These are phyloP conservation scores for Tridacna gigas DNA, from an alignment of 2,888 invertebrate species.

Conservation along the genomic window DNA sequence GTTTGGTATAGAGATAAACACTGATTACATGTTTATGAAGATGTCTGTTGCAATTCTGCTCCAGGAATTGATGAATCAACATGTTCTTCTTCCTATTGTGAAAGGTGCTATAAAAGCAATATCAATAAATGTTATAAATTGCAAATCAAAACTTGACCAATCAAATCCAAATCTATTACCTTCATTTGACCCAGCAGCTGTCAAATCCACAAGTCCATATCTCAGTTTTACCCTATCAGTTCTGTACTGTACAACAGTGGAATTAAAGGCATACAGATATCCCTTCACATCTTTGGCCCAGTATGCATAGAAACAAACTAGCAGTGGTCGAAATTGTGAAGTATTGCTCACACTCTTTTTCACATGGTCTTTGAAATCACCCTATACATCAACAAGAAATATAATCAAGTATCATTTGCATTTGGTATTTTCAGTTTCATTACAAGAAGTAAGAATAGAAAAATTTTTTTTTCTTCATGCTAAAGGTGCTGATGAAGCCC, in stretches of 20 bases:
- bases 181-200: slow-evolving; percentile 46
- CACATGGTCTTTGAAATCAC: slow-evolving; percentile 26
- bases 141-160: background rate
- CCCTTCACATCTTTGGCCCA: slow-evolving; percentile 63
- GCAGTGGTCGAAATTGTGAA: slow-evolving; percentile 45
- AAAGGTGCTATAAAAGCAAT: no score
- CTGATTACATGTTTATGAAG: no score
- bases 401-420: background rate
- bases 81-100: no score
- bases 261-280: slow-evolving; percentile 66
- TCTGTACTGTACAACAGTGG: slow-evolving; percentile 62
- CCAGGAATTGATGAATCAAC: no score
- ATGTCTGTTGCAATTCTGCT: no score
- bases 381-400: background rate
- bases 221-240: slow-evolving; percentile 52
- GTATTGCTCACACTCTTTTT: slow-evolving; percentile 3
- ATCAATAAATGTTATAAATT: no score
- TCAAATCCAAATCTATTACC: background rate
- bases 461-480: no score
- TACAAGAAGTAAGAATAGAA: no score
- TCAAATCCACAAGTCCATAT: slow-evolving; percentile 72
- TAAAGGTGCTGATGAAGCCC: no score
- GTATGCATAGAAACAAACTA: slow-evolving; percentile 69
- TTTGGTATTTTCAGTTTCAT: no score
- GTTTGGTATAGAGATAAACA: no score